Evolutionary conservation across 2,888 invertebrate genomes (phyloP), one percentile per base, ranked within the genome.

Genomic region (Seira sanloemensis): DNA sequence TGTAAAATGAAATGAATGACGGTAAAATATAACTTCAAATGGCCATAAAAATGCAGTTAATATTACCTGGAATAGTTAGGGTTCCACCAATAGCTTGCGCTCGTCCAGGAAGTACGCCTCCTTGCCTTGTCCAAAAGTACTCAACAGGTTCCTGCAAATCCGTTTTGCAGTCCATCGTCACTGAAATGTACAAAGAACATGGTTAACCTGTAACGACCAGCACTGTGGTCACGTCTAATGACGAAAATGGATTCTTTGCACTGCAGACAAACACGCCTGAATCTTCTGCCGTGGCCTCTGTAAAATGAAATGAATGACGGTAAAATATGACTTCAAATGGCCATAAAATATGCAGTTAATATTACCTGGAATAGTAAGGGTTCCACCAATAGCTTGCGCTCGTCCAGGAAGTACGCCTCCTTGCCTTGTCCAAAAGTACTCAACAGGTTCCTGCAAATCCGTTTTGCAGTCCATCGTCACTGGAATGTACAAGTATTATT

Each of bases 181-280:
- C 93, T 1, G n/a, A n/a, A n/a, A n/a, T n/a, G n/a, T n/a, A n/a
- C n/a, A n/a, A n/a, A n/a, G n/a, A n/a, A n/a, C n/a, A n/a, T n/a
- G n/a, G n/a, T n/a, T 27, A 69, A 79, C 79, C 97, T 1, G 94
- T 94, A 0, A 97, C 96, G 0, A 95, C 94, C 9, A 97, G 92
- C 24, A 96, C 94, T 0, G 94, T 95, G 1, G 95, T 95, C 19
- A 95, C 93, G 88, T 96, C 95, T 7, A 94, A 92, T 0, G 93
- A 93, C 18, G 93, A 93, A 0, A 93, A 92, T 69, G 93, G 93
- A 90, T 95, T 95, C 79, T 93, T 93, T 2, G 95, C 95, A 5
- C 94, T 93, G 91, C 98, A 98, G 2, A 96, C 93, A 90, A 98
- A 98, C 0, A 95, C 95, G 24, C 98, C 98, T 0, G 97, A 97